phyloP scores from a whole-genome alignment of 2,888 invertebrate species.

The Lasiommata megera region DNA sequence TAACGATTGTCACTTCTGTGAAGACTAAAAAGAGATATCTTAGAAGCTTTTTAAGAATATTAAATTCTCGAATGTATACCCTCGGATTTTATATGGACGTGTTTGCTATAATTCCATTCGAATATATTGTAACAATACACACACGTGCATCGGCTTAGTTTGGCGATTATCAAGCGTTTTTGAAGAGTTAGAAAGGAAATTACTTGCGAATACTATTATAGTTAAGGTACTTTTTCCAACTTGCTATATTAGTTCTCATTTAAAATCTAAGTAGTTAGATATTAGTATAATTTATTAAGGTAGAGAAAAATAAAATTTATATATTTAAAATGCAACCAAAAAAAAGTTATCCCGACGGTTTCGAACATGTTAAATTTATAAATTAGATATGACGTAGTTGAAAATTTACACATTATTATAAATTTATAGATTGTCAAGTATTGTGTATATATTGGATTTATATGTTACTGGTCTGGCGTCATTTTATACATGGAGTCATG shows the following conservation, averaged over 20 bases:
- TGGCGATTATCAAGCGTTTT: conserved; percentile 75
- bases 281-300: no score
- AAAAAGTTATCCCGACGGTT: no score
- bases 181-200: conserved; percentile 62
- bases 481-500: conserved; percentile 76
- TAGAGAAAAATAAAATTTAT: no score
- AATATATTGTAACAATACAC: conserved; percentile 69
- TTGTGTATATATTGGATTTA: conserved; percentile 62
- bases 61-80: conserved; percentile 66
- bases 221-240: conserved; percentile 53
- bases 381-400: no score
- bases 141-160: conserved; percentile 58
- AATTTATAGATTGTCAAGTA: conserved; percentile 63
- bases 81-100: conserved; percentile 77
- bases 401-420: background rate
- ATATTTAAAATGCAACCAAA: no score
- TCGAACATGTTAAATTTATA: no score
- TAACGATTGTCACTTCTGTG: conserved; percentile 71
- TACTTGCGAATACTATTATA: conserved; percentile 60
- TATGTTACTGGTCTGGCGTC: conserved; percentile 79
- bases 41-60: conserved; percentile 55
- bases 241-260: background rate
- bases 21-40: conserved; percentile 67
- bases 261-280: no score
- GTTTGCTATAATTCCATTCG: conserved; percentile 71